Evolutionary conservation across 2,797 vertebrate genomes (phyloP), one percentile per base, ranked within the genome.

Genomic region (Neostethus bicornis): DNA sequence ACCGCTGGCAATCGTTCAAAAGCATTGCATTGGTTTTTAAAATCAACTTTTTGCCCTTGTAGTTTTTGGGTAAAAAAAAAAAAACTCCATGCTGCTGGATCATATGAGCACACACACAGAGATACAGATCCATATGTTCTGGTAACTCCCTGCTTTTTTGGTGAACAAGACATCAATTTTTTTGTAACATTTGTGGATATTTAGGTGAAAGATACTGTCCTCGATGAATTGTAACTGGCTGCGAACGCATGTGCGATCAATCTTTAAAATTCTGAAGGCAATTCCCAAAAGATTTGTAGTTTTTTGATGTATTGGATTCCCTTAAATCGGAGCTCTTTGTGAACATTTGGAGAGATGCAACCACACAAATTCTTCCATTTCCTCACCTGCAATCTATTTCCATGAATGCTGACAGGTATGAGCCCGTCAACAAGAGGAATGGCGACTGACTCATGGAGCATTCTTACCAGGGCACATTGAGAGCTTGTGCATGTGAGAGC

Each of bases 401-500:
- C 45, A 53, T 63, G 51, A 63, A 57, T 50, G 66, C 14, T 42
- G 47, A 56, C 72, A 77, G 73, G 66, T 73, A 69, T 34, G 49
- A 17, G 47, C 39, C 46, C 48, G 63, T 59, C 63, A 55, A 21
- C 17, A 17, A 39, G 51, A 57, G 53, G 23, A 69, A 53, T 54
- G 59, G 31, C 6, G 11, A n/a, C 35, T 73, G 72, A 80, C 58
- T 74, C 77, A 70, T 4, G 5, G 23, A 38, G 44, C 13, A 21
- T 45, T 24, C 54, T 61, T 14, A 16, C 45, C 31, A 59, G 44
- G 57, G 23, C 56, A 25, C 49, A 49, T 2, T 0, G 38, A 53
- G 41, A 59, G 75, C 82, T 80, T 84, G 76, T 70, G 63, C 76
- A 23, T 12, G 32, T 29, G 47, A 61, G 57, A 49, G 51, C 24